Base-by-base conservation (phyloP, 2,888 invertebrate species). In the Microctonus brassicae region DNA sequence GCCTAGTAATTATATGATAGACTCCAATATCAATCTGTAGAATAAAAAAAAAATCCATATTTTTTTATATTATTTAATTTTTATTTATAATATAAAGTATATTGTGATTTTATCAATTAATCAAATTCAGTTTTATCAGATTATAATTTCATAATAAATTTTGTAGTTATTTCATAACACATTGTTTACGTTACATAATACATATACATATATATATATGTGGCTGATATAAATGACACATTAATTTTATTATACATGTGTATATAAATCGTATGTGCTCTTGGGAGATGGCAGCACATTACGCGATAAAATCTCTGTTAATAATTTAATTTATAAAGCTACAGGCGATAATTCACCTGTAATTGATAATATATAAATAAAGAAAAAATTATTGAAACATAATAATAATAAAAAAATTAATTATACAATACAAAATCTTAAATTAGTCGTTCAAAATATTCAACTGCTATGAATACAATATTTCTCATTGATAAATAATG, bases 261-360 rank as follows among this genome's bases (percentile, higher is more conserved):
- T 7, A 24, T 17, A 24, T 26, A 39, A 29, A 64, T 60, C 22
- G 7, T 13, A 39, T 34, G 4, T 42, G 22, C 52, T 53, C 57
- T 17, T 61, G 64, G 24, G 26, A 76, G 76, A 75, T 74, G 74
- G 74, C 76, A 63, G 68, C 76, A 75, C 71, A 9, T 26, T n/a
- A 26, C 7, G n/a, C 47, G 42, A 47, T 34, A 11, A 11, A 55
- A 26, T 26, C 24, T 22, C 7, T 17, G 5, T 1, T 6, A n/a
- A 17, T 7, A 20, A 17, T 47, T 20, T 7, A 17, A 47, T 17
- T 47, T 7, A 17, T n/a, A 20, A 17, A 20, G 17, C 7, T 17
- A 0, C 6, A 5, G 39, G 3, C 13, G 39, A 39, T n/a, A 39
- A 5, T n/a, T 1, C 13, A n/a, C 39, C 39, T 4, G 11, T 13